These are phyloP conservation scores for Dryobota labecula DNA, from an alignment of 2,888 invertebrate genomes.

Conservation along the genomic window DNA sequence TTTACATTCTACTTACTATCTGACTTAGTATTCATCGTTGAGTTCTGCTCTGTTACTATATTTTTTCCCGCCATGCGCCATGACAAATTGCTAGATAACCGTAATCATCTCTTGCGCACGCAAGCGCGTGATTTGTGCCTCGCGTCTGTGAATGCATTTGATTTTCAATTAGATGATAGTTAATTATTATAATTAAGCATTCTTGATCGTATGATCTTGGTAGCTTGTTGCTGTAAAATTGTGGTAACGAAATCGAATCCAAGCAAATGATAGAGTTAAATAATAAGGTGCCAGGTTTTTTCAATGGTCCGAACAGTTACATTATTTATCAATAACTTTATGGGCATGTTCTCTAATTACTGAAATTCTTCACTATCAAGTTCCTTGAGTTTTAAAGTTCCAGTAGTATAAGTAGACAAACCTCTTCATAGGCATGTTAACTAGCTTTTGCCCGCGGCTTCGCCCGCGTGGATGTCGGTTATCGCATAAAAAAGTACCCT, in stretches of 20 bases:
- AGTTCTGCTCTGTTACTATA: slow-evolving; percentile 43
- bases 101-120: slow-evolving; percentile 36
- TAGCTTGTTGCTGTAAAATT: neutral
- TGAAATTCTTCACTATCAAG: neutral
- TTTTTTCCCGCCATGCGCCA: slow-evolving; percentile 23
- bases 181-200: slow-evolving; percentile 53
- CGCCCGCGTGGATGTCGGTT: too few relatives aligned
- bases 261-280: neutral
- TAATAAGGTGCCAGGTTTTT: neutral
- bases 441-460: too few relatives aligned
- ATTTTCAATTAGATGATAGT: slow-evolving; percentile 49
- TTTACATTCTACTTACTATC: slow-evolving; percentile 29
- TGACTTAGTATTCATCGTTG: slow-evolving; percentile 39
- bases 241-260: slow-evolving; percentile 18
- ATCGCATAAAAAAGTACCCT: too few relatives aligned
- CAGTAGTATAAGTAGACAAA: too few relatives aligned
- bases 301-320: neutral
- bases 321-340: neutral
- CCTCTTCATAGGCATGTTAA: too few relatives aligned
- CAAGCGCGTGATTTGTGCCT: slow-evolving; percentile 34
- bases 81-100: slow-evolving; percentile 52
- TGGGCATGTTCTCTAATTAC: neutral
- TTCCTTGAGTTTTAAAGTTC: too few relatives aligned
- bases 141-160: slow-evolving; percentile 43
- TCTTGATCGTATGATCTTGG: slow-evolving; percentile 27